Conservation (phyloP, 2,888 invertebrate species). For the Balanococcus diminutus region DNA sequence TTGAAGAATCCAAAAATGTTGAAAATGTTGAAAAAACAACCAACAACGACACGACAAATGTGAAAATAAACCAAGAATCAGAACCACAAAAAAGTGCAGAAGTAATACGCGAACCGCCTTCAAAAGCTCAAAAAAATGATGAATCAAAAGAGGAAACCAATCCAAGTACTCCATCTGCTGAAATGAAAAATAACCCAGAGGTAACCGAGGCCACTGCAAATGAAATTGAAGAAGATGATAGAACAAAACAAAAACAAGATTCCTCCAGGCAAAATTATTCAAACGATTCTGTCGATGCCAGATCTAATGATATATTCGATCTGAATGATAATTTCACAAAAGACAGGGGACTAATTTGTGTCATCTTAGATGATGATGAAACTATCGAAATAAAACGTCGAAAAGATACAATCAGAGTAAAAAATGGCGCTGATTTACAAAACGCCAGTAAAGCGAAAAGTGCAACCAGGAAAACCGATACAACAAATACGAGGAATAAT, state of each 20-base stretch:
- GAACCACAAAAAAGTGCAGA: neutral
- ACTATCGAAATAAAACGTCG: slow-evolving; percentile 53
- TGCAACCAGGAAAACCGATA: slow-evolving; percentile 54
- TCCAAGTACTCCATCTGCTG: neutral
- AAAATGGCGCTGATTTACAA: slow-evolving; percentile 44
- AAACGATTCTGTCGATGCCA: neutral
- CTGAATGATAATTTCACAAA: slow-evolving; percentile 18
- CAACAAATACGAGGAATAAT: slow-evolving; percentile 52
- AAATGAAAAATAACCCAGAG: neutral
- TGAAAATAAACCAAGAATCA: neutral
- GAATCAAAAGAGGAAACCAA: slow-evolving; percentile 1
- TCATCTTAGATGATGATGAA: slow-evolving; percentile 38
- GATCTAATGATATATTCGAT: neutral
- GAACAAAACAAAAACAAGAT: neutral
- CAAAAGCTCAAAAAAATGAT: neutral
- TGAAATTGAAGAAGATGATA: neutral
- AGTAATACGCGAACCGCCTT: neutral
- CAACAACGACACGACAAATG: neutral
- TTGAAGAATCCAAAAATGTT: slow-evolving; percentile 47
- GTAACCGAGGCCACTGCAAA: slow-evolving; percentile 32
- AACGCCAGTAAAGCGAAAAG: slow-evolving; percentile 18
- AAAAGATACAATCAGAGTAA: slow-evolving; percentile 52
- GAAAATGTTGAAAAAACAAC: neutral
- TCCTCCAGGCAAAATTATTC: neutral
- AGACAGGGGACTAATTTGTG: slow-evolving; percentile 44